A percentile compares a stretch with the other conserved stretches of the same genome.
These are phyloP conservation scores for Colostygia pectinataria DNA, from an alignment of 2,888 invertebrate species.

Conservation along the genomic window DNA sequence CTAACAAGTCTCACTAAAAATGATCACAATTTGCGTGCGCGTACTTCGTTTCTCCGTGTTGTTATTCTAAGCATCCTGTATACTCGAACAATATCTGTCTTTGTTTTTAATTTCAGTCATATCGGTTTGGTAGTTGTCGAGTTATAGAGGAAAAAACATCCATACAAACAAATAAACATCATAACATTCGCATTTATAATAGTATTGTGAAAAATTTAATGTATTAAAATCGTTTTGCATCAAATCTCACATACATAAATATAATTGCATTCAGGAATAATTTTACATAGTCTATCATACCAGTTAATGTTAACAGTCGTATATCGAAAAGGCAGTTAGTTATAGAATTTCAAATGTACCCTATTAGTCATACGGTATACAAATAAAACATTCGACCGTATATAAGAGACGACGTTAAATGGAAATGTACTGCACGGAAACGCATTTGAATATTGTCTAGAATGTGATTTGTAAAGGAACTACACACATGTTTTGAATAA, in stretches of 20 bases:
- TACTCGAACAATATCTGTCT: no score
- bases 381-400: slow-evolving; percentile 39
- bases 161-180: no score
- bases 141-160: no score
- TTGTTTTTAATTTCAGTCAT: no score
- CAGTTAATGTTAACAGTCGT: slow-evolving; percentile 8
- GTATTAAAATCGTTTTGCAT: neutral
- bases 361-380: slow-evolving; percentile 38
- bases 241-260: neutral
- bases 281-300: slow-evolving; percentile 1
- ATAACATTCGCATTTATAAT: no score
- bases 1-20: no score
- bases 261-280: slow-evolving; percentile 2
- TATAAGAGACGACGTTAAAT: slow-evolving; percentile 46
- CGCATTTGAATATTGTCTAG: slow-evolving; percentile 50
- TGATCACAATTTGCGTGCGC: no score
- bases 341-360: slow-evolving; percentile 32
- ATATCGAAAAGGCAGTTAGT: slow-evolving; percentile 21
- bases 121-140: no score
- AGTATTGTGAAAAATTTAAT: no score
- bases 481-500: slow-evolving; percentile 39
- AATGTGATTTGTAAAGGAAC: slow-evolving; percentile 43
- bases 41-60: no score
- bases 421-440: slow-evolving; percentile 52
- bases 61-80: no score